Evolutionary conservation across 1,140 invertebrate genomes (phyloP), one percentile per base, ranked within the genome.

Genomic region (Steinernema feltiae): DNA sequence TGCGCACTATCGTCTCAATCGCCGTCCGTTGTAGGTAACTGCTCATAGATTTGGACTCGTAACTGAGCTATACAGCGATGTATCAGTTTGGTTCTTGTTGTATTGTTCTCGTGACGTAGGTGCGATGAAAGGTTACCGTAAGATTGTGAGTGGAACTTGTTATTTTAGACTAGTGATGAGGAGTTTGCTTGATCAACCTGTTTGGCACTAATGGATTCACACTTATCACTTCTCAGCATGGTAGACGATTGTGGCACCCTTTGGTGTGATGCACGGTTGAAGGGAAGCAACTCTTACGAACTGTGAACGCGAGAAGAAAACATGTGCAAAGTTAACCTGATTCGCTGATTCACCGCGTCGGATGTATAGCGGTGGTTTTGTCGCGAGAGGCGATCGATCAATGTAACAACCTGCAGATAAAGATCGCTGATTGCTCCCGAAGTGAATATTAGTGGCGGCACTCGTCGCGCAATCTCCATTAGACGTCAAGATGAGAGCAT

Each of bases 401-500:
- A 63, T 63, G 53, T 63, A 63, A 63, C 53, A 63, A 63, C 53
- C 53, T 63, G 53, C 24, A 63, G 53, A 63, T 63, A 63, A 63
- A 27, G 53, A 63, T 63, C 53, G 15, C 53, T 63, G 53, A 63
- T 27, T 63, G 7, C 53, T 63, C 53, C 24, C 53, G 12, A 63
- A 63, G 24, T 15, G 53, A 27, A 63, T 63, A 63, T 63, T n/a
- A 63, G 53, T 63, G 24, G 15, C 24, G 12, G 15, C 3, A 7
- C 7, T 63, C 24, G 15, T 63, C 53, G 53, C 53, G 53, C 53
- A 63, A 46, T 46, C 41, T 7, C 53, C 53, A 27, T 3, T 21
- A 27, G 53, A 27, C 53, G 53, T n/a, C n/a, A n/a, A n/a, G n/a
- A n/a, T n/a, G n/a, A n/a, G n/a, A n/a, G n/a, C n/a, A n/a, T n/a